phyloP scores from a whole-genome alignment of 2,888 invertebrate species.

The Hymenopus coronatus region DNA sequence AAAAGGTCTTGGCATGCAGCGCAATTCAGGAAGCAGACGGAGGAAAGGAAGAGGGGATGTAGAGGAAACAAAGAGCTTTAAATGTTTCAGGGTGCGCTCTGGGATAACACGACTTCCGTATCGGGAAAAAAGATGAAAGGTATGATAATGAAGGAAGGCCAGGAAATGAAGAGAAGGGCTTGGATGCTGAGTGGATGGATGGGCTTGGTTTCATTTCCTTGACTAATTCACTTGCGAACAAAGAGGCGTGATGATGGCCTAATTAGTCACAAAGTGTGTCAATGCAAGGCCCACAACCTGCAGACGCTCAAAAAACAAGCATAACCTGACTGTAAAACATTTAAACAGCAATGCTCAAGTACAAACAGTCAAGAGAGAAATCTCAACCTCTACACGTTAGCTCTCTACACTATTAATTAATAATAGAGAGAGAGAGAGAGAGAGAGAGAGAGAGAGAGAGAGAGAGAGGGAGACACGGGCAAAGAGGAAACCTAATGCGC shows the following conservation, averaged over 20 bases:
- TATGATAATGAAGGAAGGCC: neutral
- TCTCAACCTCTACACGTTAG: too few species aligned
- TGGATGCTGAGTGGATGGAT: neutral
- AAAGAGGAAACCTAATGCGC: too few species aligned
- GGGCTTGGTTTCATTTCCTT: neutral
- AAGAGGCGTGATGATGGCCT: neutral
- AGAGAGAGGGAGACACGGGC: too few species aligned
- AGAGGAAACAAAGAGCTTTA: neutral
- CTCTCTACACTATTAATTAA: too few species aligned
- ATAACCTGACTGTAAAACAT: neutral
- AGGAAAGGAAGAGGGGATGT: neutral
- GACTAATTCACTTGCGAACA: neutral
- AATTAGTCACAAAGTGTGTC: neutral
- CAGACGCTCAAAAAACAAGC: neutral
- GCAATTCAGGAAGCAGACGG: neutral
- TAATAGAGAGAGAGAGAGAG: too few species aligned
- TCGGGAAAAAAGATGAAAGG: neutral
- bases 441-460: too few species aligned
- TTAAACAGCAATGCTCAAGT: too few species aligned
- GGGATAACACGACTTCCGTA: neutral
- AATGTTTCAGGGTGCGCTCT: neutral
- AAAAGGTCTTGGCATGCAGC: neutral
- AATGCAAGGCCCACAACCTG: neutral
- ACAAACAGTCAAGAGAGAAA: too few species aligned
- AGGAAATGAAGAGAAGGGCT: neutral